Base-by-base conservation (phyloP, 2,113 vertebrate genomes). In the Mormyrus iriodes region DNA sequence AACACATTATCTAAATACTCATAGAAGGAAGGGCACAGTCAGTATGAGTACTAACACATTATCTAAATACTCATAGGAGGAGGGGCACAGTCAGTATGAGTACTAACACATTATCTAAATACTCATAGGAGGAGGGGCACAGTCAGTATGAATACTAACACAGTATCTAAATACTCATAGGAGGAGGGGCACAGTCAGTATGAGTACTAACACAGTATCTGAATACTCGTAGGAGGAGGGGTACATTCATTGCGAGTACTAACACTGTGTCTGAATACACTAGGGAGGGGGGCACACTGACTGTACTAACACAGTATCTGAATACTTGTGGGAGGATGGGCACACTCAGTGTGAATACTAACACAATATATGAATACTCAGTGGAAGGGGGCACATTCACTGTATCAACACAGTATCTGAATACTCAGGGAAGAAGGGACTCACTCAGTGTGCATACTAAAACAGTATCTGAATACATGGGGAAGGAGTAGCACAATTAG, bases 191-290 rank as follows among this genome's bases (percentile, higher is more conserved):
- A 6, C 31, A 79, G 13, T 27, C 82, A 46, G 19, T 84, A 9
- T 84, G 82, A 49, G 17, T 48, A 49, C 82, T 48, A 46, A 24
- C 44, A 85, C 10, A 12, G 82, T 92, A 91, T 95, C 94, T 91
- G n/a, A 48, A 85, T 51, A 44, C 17, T 8, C 15, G 0, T 13
- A n/a, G 24, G 21, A n/a, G 3, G 61, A 27, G 61, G 61, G 58
- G 3, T 2, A 65, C 31, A 76, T 0, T 76, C 27, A 35, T 0
- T 35, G 0, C 31, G 9, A 73, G 69, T 76, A 76, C 21, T 48
- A 24, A 48, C 9, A 44, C 83, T 51, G 4, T 85, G 24, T 85
- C 8, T 48, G 19, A 46, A 85, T 49, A 39, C 73, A 39, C 3
- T 1, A 3, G 24, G 24, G n/a, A 6, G 24, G n/a, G 58, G 58